Percentiles rank a stretch among this genome's conserved stretches.
Conservation (phyloP, 2,797 vertebrate species). For the Gallinago solitaria region DNA sequence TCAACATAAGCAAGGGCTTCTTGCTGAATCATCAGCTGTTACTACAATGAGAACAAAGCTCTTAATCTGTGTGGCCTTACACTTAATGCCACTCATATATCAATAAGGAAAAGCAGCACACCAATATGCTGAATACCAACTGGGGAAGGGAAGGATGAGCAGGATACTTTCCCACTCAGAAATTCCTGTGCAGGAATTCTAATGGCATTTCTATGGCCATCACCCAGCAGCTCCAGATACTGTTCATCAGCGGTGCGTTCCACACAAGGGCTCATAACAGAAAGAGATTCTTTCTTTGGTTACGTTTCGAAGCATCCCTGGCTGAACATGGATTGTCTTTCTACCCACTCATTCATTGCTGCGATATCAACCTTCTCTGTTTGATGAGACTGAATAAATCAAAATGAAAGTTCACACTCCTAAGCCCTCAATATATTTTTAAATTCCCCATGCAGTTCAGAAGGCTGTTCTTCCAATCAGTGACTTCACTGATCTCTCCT, state of each 20-base stretch:
- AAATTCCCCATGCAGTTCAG: neutral
- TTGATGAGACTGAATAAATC: conserved; percentile 28
- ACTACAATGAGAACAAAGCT: neutral
- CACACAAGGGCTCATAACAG: neutral
- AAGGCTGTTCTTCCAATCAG: neutral
- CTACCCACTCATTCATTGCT: neutral
- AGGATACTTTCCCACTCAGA: neutral
- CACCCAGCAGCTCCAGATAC: neutral
- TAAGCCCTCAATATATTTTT: conserved; percentile 16
- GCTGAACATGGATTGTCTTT: neutral
- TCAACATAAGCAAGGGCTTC: neutral
- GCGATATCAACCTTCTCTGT: neutral
- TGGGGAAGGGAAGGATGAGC: neutral
- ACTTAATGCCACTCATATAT: neutral
- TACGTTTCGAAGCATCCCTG: neutral
- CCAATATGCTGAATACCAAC: neutral
- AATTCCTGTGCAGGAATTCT: neutral
- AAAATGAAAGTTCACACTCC: conserved; percentile 14
- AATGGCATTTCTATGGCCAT: neutral
- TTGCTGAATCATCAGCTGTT: neutral
- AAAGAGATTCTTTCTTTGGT: neutral
- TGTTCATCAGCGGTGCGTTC: accelerated
- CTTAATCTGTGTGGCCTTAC: neutral
- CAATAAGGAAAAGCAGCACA: neutral
- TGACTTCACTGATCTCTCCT: conserved; percentile 2